Evolutionary conservation across 2,797 vertebrate genomes (phyloP).

Genomic region (Anabacerthia variegaticeps): DNA sequence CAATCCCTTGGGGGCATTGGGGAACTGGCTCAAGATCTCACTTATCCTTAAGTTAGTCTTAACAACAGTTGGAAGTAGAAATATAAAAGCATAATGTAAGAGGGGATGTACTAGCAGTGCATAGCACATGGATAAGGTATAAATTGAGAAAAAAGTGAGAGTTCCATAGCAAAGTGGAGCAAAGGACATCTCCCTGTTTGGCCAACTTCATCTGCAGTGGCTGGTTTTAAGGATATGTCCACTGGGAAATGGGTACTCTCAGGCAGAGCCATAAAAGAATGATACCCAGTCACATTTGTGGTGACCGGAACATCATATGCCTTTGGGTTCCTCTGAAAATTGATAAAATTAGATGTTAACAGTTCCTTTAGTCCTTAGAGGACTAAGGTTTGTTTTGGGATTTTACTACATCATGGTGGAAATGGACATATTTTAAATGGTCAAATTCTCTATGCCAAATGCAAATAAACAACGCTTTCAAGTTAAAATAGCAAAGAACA

Average conservation of each 20-base stretch:
- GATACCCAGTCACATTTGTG: neutral
- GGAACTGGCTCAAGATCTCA: neutral
- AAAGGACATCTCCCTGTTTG: neutral
- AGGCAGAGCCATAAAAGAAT: neutral
- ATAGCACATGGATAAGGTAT: neutral
- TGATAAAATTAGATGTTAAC: neutral
- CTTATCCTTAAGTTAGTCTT: neutral
- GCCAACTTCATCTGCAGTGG: neutral
- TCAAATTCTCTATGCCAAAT: neutral
- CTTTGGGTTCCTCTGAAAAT: neutral
- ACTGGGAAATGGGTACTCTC: neutral
- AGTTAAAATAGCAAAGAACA: slow-evolving; percentile 21
- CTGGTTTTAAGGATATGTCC: neutral
- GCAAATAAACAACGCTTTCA: neutral
- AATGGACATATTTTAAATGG: neutral
- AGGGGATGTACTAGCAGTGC: neutral
- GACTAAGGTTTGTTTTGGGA: neutral
- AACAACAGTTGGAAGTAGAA: neutral
- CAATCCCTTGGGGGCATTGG: neutral
- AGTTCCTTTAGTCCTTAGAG: neutral
- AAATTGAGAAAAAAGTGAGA: neutral
- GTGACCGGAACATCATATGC: neutral
- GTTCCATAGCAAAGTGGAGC: neutral
- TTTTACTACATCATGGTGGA: neutral
- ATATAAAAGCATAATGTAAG: neutral